Evolutionary conservation across 2,113 vertebrate genomes (phyloP), one percentile per base, ranked within the genome.

Genomic region (Corvus cornix): DNA sequence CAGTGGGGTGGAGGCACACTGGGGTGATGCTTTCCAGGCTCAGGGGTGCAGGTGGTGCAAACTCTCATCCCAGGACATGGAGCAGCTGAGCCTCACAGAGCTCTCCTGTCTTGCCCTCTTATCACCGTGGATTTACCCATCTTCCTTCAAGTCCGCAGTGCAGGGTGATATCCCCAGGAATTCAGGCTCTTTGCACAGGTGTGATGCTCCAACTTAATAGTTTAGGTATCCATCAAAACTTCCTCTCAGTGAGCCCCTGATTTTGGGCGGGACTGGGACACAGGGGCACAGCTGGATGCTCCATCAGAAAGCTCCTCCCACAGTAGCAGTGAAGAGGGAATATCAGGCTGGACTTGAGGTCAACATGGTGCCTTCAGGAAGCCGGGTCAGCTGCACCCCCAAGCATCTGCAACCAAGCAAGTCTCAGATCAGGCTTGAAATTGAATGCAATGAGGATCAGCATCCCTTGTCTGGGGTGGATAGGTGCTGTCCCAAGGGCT

Each of bases 31-130:
- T 88, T 27, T 41, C 10, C 16, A 8, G 52, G 19, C 8, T 82
- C 23, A 60, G 35, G 26, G 0, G 6, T 20, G 16, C 24, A 18
- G 51, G 28, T 2, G 0, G 6, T n/a, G 15, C 31, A 76, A 84
- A 64, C 20, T n/a, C 16, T 87, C 19, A 31, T 27, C 27, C 17
- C 10, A 11, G 22, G 22, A n/a, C 37, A 19, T 0, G 1, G 30
- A 78, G 30, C 31, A 74, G 59, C 56, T 55, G 37, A 78, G 51
- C 26, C 41, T 51, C 20, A 7, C 24, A 31, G 46, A 53, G 31
- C 20, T 78, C 22, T 60, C 17, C 64, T 60, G 4, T 44, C 63
- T 48, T 79, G 43, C 48, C 17, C 43, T 44, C 17, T 68, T 43
- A 33, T 6, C 49, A 17, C 15, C 43, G 8, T 1, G 7, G 66